phyloP scores from a whole-genome alignment of 2,797 vertebrate genomes.

The Esox masquinongy region DNA sequence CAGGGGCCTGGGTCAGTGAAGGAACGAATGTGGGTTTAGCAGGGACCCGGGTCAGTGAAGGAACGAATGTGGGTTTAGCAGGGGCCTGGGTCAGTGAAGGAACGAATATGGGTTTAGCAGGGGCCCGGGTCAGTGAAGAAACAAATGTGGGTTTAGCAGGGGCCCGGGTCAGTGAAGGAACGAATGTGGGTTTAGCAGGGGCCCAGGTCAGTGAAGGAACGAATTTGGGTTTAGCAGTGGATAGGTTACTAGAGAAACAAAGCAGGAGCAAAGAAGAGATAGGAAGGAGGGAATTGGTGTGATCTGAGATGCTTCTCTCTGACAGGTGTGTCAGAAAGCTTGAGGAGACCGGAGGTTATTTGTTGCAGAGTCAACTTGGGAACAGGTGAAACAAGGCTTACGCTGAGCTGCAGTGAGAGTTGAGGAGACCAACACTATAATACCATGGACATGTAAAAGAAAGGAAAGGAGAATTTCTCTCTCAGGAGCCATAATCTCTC shows the following conservation, averaged over 20 bases:
- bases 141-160: too few relatives aligned
- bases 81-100: too few relatives aligned
- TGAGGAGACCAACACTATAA: neutral
- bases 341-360: constrained; percentile 43
- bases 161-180: too few relatives aligned
- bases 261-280: neutral
- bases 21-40: constrained; percentile 9
- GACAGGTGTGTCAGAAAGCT: constrained; percentile 48
- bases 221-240: neutral
- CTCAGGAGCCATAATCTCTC: neutral
- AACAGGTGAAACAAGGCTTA: constrained; percentile 25
- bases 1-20: constrained; percentile 13
- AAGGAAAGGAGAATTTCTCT: neutral
- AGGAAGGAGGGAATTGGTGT: neutral
- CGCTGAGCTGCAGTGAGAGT: neutral
- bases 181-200: neutral
- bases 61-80: too few relatives aligned
- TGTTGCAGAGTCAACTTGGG: constrained; percentile 50
- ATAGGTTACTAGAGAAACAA: constrained; percentile 13
- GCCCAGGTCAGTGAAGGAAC: too few relatives aligned
- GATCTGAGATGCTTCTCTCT: constrained; percentile 54
- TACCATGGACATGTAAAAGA: neutral
- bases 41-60: too few relatives aligned
- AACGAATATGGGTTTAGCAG: too few relatives aligned
- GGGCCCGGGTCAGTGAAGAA: too few relatives aligned